Conservation (phyloP, 2,888 invertebrate species). For the Limnephilus auricula region DNA sequence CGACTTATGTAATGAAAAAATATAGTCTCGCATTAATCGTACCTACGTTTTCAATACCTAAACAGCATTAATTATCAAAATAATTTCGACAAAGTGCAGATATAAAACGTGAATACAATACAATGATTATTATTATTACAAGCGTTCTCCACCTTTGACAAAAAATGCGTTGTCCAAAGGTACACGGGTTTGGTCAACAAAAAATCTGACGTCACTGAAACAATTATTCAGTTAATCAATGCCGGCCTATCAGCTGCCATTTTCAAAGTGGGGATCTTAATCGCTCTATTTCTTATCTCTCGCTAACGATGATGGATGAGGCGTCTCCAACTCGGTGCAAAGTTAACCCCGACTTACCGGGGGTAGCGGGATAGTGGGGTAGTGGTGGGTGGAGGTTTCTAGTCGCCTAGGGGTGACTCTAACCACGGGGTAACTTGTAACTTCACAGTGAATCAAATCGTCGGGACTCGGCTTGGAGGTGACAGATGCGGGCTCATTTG, state of each 20-base stretch:
- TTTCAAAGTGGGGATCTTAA: conserved; percentile 36
- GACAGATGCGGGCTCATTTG: conserved; percentile 9
- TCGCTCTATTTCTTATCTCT: conserved; percentile 24
- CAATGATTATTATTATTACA: not conserved
- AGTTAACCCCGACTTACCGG: conserved; percentile 9
- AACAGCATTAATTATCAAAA: not conserved
- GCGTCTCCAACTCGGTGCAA: not conserved
- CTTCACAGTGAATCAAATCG: conserved; percentile 17
- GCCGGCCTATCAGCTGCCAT: conserved; percentile 13
- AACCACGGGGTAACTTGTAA: conserved; percentile 12
- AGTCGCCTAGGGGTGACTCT: not conserved
- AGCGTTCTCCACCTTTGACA: not conserved
- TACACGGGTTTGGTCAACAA: not conserved
- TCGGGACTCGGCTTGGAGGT: conserved; percentile 9
- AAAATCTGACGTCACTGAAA: not conserved
- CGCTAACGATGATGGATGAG: conserved; percentile 40
- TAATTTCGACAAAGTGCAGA: not conserved
- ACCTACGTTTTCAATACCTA: not conserved
- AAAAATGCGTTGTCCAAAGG: not conserved
- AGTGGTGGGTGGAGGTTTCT: not conserved
- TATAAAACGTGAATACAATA: not conserved
- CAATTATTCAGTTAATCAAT: conserved; percentile 28
- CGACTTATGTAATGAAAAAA: not conserved
- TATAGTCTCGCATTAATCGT: not conserved
- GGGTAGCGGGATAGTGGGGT: not conserved